phyloP scores from a whole-genome alignment of 2,888 invertebrate genomes.

The Caenorhabditis sinica region DNA sequence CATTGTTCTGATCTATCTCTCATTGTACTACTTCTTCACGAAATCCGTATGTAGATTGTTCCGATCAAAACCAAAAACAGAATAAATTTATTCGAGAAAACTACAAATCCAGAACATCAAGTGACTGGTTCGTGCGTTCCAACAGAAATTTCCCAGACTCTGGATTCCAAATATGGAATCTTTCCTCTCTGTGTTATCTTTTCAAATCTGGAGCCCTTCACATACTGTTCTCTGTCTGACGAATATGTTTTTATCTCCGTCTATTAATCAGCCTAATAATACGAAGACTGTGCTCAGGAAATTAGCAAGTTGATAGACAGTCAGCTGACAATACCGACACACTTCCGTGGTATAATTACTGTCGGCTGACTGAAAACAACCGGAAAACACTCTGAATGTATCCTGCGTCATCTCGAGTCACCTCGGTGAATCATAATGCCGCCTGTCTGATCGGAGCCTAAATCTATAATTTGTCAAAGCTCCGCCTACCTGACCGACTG shows the following conservation, averaged over 20 bases:
- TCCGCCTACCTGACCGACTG: not conserved
- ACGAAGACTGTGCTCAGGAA: not conserved
- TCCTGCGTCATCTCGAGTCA: not conserved
- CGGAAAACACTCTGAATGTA: not conserved
- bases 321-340: not conserved
- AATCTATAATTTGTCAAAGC: not conserved
- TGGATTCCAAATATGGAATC: not conserved
- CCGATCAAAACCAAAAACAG: slow-evolving; percentile 21
- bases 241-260: not conserved
- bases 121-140: not conserved
- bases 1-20: not conserved
- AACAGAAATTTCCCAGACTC: not conserved
- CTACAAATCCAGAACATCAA: not conserved
- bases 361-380: not conserved
- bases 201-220: too few relatives aligned
- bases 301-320: not conserved
- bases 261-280: not conserved
- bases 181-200: too few relatives aligned
- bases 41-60: not conserved
- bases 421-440: not conserved
- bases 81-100: slow-evolving; percentile 11
- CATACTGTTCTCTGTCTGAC: too few relatives aligned
- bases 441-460: not conserved
- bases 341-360: not conserved
- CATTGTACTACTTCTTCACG: not conserved